These are phyloP conservation scores for Dromas ardeola DNA, from an alignment of 2,113 vertebrate species.

Conservation along the genomic window DNA sequence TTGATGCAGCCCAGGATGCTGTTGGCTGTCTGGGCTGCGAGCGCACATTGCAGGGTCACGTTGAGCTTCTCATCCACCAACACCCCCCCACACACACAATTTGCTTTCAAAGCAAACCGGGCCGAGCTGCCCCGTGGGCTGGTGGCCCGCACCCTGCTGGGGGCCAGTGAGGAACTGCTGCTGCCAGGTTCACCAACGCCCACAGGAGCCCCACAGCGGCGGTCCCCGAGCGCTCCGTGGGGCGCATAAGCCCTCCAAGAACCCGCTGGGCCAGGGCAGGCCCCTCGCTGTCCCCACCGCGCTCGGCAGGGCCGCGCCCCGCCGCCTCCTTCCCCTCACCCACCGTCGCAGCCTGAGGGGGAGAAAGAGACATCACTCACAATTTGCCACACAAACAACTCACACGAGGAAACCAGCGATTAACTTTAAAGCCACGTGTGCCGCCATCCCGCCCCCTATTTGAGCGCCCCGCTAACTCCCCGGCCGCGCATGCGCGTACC, in stretches of 20 bases:
- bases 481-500: background rate
- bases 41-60: background rate
- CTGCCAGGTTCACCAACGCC: background rate
- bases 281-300: too few relatives aligned
- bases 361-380: too few relatives aligned
- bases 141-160: background rate
- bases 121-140: background rate
- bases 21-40: background rate
- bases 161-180: background rate
- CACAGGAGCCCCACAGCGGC: too few relatives aligned
- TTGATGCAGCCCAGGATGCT: background rate
- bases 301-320: too few relatives aligned
- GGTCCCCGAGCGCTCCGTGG: accelerated
- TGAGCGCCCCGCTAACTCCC: accelerated
- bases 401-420: accelerated
- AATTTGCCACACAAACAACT: too few relatives aligned
- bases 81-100: background rate
- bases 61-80: background rate
- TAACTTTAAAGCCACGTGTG: accelerated
- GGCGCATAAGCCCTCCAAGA: background rate
- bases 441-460: accelerated
- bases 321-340: background rate
- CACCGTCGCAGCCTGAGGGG: too few relatives aligned
- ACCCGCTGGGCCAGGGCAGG: background rate
- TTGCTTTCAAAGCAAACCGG: background rate